Percentiles rank a stretch among this genome's conserved stretches.
phyloP scores from a whole-genome alignment of 2,888 invertebrate species.

The Sinohyriopsis cumingii region DNA sequence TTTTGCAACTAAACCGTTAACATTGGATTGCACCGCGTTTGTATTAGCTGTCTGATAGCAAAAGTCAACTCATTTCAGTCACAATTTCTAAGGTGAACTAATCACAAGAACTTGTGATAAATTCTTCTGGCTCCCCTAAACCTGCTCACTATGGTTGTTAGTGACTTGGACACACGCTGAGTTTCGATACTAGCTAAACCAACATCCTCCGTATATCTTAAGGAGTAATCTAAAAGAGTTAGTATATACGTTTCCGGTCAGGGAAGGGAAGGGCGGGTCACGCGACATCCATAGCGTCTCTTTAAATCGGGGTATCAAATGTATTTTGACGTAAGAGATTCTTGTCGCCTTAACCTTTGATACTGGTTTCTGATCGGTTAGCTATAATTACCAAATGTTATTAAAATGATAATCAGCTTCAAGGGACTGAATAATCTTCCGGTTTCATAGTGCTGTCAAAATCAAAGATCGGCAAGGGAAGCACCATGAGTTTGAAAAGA shows the following conservation, averaged over 20 bases:
- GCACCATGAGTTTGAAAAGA: no score
- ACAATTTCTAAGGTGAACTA: conserved; percentile 6
- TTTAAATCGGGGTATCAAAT: background rate
- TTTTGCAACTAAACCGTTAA: conserved; percentile 35
- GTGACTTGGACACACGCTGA: conserved; percentile 4
- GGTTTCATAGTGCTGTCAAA: no score
- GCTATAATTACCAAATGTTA: no score
- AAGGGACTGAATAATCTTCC: no score
- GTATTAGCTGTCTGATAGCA: background rate
- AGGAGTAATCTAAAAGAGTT: conserved; percentile 1
- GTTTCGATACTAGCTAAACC: background rate
- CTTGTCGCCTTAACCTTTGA: no score
- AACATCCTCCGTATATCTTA: background rate
- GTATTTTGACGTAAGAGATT: no score
- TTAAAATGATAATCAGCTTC: no score
- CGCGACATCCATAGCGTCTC: background rate
- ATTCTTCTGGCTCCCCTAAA: conserved; percentile 2
- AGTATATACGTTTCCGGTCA: background rate
- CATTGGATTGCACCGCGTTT: conserved; percentile 2
- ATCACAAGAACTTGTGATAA: background rate
- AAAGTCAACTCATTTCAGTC: conserved; percentile 9
- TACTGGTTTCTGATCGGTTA: no score
- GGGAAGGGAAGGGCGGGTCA: background rate
- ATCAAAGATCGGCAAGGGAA: no score
- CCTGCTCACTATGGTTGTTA: conserved; percentile 4